phyloP scores from a whole-genome alignment of 2,888 invertebrate species.

The Leucophenga montana region DNA sequence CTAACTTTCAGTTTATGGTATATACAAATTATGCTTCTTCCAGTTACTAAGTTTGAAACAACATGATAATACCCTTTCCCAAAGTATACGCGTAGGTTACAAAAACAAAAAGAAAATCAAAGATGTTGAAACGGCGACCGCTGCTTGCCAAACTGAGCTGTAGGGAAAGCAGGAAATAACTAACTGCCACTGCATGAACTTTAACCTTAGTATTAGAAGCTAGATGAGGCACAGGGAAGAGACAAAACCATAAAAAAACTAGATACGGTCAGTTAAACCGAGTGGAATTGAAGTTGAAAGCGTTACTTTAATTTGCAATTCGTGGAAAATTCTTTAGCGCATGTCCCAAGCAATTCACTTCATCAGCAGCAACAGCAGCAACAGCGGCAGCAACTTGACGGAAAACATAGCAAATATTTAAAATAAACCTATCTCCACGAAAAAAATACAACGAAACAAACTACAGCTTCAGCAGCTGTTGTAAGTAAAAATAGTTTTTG shows the following conservation, averaged over 20 bases:
- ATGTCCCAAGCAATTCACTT: conserved; percentile 6
- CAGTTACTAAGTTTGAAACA: background rate
- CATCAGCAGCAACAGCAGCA: conserved; percentile 5
- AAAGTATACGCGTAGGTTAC: conserved; percentile 41
- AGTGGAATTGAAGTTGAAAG: conserved; percentile 27
- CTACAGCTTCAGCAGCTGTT: too few species aligned
- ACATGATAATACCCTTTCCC: conserved; percentile 43
- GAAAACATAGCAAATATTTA: conserved; percentile 61
- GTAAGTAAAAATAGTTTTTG: conserved; percentile 14
- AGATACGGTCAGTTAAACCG: background rate
- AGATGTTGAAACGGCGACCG: conserved; percentile 54
- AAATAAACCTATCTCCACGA: conserved; percentile 58
- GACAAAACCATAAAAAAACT: conserved; percentile 27
- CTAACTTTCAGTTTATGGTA: too few species aligned
- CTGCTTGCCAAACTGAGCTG: background rate
- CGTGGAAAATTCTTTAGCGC: conserved; percentile 64
- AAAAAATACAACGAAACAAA: too few species aligned
- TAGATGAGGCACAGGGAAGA: background rate
- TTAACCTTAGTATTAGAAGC: conserved; percentile 48
- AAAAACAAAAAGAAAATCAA: conserved; percentile 36
- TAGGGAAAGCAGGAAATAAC: conserved; percentile 32
- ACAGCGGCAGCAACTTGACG: conserved; percentile 2
- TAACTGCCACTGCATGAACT: conserved; percentile 59
- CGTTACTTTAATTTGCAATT: conserved; percentile 68
- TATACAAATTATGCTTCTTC: too few species aligned